A percentile compares a stretch with the other conserved stretches of the same genome.
Evolutionary conservation across 2,888 invertebrate genomes (phyloP).

Genomic region (Drosophila buzzatii): DNA sequence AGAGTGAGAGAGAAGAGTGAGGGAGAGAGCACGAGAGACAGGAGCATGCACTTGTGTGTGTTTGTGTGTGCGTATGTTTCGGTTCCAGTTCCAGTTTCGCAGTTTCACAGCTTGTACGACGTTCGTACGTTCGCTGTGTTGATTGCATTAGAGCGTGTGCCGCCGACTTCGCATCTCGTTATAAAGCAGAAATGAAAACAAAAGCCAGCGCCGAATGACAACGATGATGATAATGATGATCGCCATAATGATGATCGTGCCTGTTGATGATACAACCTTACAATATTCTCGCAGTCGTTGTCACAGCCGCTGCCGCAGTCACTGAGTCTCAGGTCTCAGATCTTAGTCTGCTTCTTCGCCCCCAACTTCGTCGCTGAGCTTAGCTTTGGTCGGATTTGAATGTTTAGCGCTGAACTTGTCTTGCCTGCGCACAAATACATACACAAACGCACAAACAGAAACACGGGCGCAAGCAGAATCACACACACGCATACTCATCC

Average conservation of each 20-base stretch:
- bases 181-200: conserved; percentile 71
- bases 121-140: conserved; percentile 66
- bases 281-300: conserved; percentile 67
- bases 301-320: conserved; percentile 28
- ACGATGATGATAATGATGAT: conserved; percentile 25
- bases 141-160: conserved; percentile 81
- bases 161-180: conserved; percentile 73
- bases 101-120: conserved; percentile 60
- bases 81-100: conserved; percentile 64
- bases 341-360: conserved; percentile 52
- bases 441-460: conserved; percentile 44
- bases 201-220: conserved; percentile 65
- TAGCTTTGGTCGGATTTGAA: conserved; percentile 75
- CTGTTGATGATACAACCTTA: conserved; percentile 72
- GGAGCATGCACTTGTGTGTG: conserved; percentile 14
- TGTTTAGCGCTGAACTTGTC: conserved; percentile 82
- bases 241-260: conserved; percentile 13
- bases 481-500: conserved; percentile 21
- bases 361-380: conserved; percentile 51
- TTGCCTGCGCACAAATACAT: conserved; percentile 57
- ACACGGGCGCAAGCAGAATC: conserved; percentile 17
- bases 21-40: conserved; percentile 2
- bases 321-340: conserved; percentile 31
- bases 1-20: not conserved
- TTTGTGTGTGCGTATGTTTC: conserved; percentile 20